Conservation (phyloP, 2,888 invertebrate genomes). For the Himalopsyche anomala region DNA sequence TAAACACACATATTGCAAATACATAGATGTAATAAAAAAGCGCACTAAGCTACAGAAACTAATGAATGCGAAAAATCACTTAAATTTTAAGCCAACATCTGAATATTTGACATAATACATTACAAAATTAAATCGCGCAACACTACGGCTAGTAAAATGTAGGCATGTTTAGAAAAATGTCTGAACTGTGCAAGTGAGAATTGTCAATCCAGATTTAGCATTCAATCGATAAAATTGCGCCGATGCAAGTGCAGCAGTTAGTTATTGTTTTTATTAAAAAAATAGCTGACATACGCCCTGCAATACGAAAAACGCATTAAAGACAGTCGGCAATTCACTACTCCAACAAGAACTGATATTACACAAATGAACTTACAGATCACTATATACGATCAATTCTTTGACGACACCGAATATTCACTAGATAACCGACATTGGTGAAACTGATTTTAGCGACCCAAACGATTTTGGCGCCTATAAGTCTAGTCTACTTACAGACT, state of each 20-base stretch:
- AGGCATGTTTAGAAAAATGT: background rate
- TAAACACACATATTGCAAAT: too few species aligned
- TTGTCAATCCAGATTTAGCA: background rate
- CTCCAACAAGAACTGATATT: background rate
- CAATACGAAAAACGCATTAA: constrained; percentile 1
- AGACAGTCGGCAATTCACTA: background rate
- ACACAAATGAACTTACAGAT: constrained; percentile 10
- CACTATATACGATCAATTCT: constrained; percentile 17
- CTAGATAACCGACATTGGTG: constrained; percentile 16
- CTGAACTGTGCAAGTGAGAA: background rate
- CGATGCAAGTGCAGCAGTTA: background rate
- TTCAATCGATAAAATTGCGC: constrained; percentile 21
- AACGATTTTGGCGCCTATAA: background rate
- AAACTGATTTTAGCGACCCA: background rate
- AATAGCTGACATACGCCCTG: background rate
- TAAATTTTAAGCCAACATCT: too few species aligned
- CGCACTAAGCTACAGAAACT: too few species aligned
- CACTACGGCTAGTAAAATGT: background rate
- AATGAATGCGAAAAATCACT: too few species aligned
- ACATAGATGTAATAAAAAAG: too few species aligned
- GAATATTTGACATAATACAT: background rate
- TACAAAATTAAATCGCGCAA: constrained; percentile 2
- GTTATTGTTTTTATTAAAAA: background rate
- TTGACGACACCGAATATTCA: constrained; percentile 2
- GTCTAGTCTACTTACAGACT: constrained; percentile 31